Percentiles rank a stretch among this genome's conserved stretches.
These are phyloP conservation scores for Ceratina australensis DNA, from an alignment of 1,140 invertebrate species.

Conservation along the genomic window DNA sequence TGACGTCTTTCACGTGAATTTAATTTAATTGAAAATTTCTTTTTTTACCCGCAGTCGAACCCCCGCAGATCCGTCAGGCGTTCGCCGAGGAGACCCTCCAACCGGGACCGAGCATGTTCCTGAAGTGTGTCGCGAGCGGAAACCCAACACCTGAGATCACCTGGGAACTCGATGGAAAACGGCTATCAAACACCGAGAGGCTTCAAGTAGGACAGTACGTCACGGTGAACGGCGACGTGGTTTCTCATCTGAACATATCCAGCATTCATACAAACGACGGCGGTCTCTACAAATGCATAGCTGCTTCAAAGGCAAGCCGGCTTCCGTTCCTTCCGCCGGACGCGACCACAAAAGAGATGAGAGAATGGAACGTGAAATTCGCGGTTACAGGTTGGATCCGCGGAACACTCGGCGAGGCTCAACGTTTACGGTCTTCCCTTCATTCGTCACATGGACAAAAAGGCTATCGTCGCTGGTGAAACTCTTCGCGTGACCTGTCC, in stretches of 20 bases:
- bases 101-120: constrained; percentile 90
- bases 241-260: constrained; percentile 96
- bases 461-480: constrained; percentile 95
- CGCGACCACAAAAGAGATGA: not conserved
- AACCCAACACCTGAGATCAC: constrained; percentile 97
- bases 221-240: constrained; percentile 93
- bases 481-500: constrained; percentile 93
- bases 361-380: not conserved
- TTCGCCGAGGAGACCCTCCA: constrained; percentile 93
- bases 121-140: constrained; percentile 90
- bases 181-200: constrained; percentile 89
- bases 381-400: constrained; percentile 85
- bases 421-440: constrained; percentile 96
- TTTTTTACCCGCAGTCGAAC: constrained; percentile 83
- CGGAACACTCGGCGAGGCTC: constrained; percentile 91
- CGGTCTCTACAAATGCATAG: constrained; percentile 94
- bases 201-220: constrained; percentile 92
- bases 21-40: constrained; percentile 24
- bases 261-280: constrained; percentile 95
- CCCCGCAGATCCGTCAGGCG: constrained; percentile 91
- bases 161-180: constrained; percentile 95
- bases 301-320: constrained; percentile 87
- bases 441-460: constrained; percentile 95
- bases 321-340: not conserved
- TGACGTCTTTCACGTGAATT: not conserved